A percentile compares a stretch with the other conserved stretches of the same genome.
Evolutionary conservation across 2,113 vertebrate genomes (phyloP).

Genomic region (Syngnathoides biaculeatus): DNA sequence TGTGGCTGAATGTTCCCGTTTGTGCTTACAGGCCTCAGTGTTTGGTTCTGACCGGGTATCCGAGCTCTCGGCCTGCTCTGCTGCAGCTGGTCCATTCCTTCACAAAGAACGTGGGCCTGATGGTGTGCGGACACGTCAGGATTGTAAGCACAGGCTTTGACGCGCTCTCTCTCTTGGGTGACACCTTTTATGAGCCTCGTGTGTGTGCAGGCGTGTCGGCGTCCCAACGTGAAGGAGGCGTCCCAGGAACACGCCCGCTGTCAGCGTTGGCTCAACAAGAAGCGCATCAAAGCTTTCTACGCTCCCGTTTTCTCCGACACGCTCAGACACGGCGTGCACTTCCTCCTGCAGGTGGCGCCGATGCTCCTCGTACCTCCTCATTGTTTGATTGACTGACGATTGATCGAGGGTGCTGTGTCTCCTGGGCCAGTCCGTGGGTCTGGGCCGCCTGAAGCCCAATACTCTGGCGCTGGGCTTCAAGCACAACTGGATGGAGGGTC

Average conservation of each 20-base stretch:
- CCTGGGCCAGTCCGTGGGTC: slow-evolving; percentile 80
- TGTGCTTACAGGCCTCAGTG: slow-evolving; percentile 84
- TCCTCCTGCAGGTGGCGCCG: slow-evolving; percentile 85
- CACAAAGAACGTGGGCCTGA: slow-evolving; percentile 92
- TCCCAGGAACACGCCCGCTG: slow-evolving; percentile 81
- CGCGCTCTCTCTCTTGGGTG: not conserved
- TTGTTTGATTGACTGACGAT: not conserved
- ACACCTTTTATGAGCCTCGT: not conserved
- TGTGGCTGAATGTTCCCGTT: not conserved
- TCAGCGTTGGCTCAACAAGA: slow-evolving; percentile 91
- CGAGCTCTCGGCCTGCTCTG: slow-evolving; percentile 88
- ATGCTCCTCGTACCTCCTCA: not conserved
- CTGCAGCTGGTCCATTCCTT: slow-evolving; percentile 90
- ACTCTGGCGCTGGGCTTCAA: slow-evolving; percentile 94
- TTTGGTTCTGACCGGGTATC: slow-evolving; percentile 88
- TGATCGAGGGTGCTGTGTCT: not conserved
- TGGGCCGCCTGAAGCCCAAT: slow-evolving; percentile 93
- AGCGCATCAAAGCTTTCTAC: slow-evolving; percentile 91
- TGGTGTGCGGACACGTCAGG: slow-evolving; percentile 91
- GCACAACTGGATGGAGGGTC: slow-evolving; percentile 87
- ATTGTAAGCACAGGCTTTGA: slow-evolving; percentile 71
- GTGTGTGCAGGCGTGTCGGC: slow-evolving; percentile 76
- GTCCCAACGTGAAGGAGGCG: slow-evolving; percentile 88
- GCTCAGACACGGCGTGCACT: slow-evolving; percentile 85
- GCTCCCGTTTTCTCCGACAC: slow-evolving; percentile 88